These are phyloP conservation scores for Illadopsis cleaveri DNA, from an alignment of 2,113 vertebrate genomes.

Conservation along the genomic window DNA sequence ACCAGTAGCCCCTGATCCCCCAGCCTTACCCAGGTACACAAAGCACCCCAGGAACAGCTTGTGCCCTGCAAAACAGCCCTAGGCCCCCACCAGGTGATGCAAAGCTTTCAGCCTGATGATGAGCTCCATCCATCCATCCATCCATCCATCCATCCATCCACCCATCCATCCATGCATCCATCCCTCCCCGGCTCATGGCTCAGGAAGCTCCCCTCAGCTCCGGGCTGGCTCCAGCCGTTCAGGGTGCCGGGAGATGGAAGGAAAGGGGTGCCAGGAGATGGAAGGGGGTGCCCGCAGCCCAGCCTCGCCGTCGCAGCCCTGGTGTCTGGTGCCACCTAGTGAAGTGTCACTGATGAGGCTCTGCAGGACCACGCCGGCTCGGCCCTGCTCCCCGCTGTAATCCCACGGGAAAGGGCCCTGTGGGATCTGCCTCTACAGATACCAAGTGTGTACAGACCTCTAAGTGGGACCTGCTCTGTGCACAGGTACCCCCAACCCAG, in stretches of 20 bases:
- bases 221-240: rapidly evolving
- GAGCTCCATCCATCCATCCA: background rate
- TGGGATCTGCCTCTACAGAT: no score
- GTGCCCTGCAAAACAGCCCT: background rate
- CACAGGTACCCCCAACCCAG: background rate
- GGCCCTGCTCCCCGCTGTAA: rapidly evolving
- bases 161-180: no score
- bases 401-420: background rate
- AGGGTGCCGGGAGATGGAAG: no score
- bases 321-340: conserved; percentile 59
- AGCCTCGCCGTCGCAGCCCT: background rate
- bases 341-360: background rate
- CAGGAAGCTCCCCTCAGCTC: rapidly evolving
- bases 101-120: background rate
- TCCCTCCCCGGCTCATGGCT: background rate
- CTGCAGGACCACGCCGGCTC: background rate
- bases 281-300: background rate
- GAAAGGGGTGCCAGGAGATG: no score
- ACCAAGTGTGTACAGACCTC: rapidly evolving
- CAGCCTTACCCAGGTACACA: background rate
- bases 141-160: background rate
- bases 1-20: rapidly evolving
- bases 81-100: background rate
- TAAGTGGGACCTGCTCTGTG: background rate
- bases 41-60: background rate